These are phyloP conservation scores for Chouioia cunea DNA, from an alignment of 2,888 invertebrate species.

Conservation along the genomic window DNA sequence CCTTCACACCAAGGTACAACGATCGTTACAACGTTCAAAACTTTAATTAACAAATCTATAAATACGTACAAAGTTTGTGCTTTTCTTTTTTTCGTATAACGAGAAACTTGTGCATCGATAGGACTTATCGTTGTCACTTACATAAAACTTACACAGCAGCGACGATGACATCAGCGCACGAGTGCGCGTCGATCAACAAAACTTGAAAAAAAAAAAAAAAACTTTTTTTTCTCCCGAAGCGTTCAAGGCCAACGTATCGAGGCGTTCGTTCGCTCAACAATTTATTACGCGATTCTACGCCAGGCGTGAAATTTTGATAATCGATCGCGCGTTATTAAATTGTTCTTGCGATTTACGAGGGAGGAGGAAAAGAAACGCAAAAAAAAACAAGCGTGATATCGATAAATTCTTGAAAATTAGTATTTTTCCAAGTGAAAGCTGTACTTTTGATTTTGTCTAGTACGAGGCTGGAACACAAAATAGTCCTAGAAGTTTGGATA, in stretches of 20 bases:
- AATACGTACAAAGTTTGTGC: no score
- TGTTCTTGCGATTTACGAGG: background rate
- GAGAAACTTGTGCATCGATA: no score
- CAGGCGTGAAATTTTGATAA: no score
- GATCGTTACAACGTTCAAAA: no score
- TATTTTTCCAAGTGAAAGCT: no score
- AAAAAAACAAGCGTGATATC: background rate
- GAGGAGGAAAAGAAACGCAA: background rate
- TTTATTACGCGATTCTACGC: constrained; percentile 11
- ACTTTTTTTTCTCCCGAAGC: constrained; percentile 19
- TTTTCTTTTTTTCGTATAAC: no score
- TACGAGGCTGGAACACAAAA: no score
- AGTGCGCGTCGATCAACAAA: constrained; percentile 19
- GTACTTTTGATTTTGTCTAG: no score
- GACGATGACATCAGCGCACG: constrained; percentile 28
- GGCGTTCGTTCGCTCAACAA: constrained; percentile 23
- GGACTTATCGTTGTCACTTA: constrained; percentile 39
- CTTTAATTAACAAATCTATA: no score
- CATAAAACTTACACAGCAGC: no score
- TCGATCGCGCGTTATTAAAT: background rate
- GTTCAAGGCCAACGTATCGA: constrained; percentile 18
- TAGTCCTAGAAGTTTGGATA: no score
- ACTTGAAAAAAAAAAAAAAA: background rate
- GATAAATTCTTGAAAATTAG: no score
- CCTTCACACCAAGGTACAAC: constrained; percentile 89